Base-by-base conservation (phyloP, 2,797 vertebrate genomes). In the Notolabrus celidotus region DNA sequence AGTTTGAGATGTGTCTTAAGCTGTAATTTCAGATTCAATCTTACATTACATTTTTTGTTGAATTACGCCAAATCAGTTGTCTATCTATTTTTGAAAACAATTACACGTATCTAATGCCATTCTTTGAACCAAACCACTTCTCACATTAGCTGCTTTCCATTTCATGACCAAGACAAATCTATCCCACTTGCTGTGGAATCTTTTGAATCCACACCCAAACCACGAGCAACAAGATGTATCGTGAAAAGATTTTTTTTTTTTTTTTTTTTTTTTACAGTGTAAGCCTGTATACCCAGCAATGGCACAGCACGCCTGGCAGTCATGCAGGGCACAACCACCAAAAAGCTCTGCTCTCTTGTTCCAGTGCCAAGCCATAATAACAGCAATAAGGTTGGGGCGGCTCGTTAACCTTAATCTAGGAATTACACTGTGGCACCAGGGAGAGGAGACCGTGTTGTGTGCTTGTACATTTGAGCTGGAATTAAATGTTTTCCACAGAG, bases 341-440 rank as follows among this genome's bases (percentile, higher is more conserved):
- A 76, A 84, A 71, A 33, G 60, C 73, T 82, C 83, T 85, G 77
- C 71, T 83, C 56, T 84, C 59, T 73, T 85, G 79, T 86, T 82
- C 60, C 57, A 47, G 60, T 31, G 83, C 82, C 85, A 86, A 84
- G 64, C 78, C 83, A 90, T 86, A 90, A 90, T 86, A 90, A 88
- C 86, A 92, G 80, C 82, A 90, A 74, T 86, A 86, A 77, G 86
- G 87, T 86, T 80, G 71, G 52, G 84, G 70, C 83, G 83, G 73
- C 84, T 88, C 55, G 78, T 91, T 91, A 90, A 86, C 82, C 84
- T 86, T 88, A 90, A 91, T 92, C 86, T 85, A 74, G 74, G 85
- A 88, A 92, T 93, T 89, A 91, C 49, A 76, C 78, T 82, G 82
- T 84, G 90, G 89, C 85, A 88, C 84, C 88, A 82, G 70, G 42